phyloP scores from a whole-genome alignment of 2,113 vertebrate species.

The Entomyzon cyanotis region DNA sequence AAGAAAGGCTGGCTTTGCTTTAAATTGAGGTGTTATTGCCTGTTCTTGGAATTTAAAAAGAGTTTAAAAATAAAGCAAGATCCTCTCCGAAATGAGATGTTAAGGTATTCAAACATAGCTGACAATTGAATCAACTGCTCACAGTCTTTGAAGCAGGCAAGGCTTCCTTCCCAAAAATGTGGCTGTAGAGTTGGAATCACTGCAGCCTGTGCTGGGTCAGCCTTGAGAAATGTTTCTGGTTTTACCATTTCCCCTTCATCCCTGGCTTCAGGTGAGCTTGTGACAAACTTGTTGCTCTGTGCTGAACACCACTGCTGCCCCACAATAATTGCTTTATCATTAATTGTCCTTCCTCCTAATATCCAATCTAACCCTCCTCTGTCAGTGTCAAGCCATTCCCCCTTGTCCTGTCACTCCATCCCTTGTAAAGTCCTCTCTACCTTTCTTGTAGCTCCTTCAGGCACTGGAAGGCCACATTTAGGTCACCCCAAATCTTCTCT shows the following conservation, averaged over 20 bases:
- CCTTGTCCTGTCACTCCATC: neutral
- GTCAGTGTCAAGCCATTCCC: neutral
- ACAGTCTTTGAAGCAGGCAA: neutral
- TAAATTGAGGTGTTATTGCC: neutral
- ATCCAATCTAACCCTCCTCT: neutral
- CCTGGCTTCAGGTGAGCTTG: neutral
- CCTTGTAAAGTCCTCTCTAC: neutral
- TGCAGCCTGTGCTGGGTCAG: neutral
- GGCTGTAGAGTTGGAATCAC: neutral
- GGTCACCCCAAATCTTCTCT: neutral
- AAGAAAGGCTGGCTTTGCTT: neutral
- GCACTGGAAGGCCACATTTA: neutral
- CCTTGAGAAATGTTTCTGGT: neutral
- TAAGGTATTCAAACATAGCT: constrained; percentile 13
- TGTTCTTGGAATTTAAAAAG: neutral
- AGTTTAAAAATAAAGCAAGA: constrained; percentile 21
- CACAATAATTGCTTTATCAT: neutral
- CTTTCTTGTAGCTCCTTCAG: neutral
- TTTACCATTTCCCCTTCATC: neutral
- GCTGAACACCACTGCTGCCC: neutral
- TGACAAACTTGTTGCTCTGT: neutral
- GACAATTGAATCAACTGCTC: neutral
- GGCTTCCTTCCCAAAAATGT: neutral
- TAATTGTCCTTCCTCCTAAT: neutral
- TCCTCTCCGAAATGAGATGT: constrained; percentile 2